Conservation (phyloP, 2,888 invertebrate species). For the Hetaerina titia region DNA sequence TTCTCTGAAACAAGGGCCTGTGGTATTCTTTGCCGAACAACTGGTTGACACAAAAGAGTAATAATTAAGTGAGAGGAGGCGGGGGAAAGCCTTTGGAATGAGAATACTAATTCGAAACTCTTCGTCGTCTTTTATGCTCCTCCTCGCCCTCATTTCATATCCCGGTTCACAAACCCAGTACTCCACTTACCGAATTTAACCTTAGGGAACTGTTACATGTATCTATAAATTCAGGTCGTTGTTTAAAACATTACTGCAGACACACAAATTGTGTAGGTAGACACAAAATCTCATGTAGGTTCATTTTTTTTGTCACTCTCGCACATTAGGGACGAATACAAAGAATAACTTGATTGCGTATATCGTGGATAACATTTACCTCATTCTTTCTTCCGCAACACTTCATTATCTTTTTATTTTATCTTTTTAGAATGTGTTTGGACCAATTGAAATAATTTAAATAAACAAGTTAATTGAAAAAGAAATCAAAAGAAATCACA, state of each 20-base stretch:
- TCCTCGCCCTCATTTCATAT: not conserved
- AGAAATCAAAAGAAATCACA: no score
- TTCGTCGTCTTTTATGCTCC: not conserved
- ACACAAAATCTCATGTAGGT: no score
- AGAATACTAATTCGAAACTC: conserved; percentile 10
- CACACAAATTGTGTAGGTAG: no score
- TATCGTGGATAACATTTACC: no score
- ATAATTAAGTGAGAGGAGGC: conserved; percentile 12
- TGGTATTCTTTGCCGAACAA: not conserved
- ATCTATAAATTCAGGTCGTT: not conserved
- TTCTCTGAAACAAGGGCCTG: not conserved
- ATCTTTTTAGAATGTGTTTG: no score
- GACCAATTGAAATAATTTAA: no score
- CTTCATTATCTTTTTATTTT: no score
- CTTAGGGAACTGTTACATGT: not conserved
- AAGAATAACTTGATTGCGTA: no score
- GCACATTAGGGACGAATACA: no score
- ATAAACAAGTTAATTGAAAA: no score
- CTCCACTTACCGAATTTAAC: not conserved
- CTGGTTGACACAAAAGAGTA: conserved; percentile 53
- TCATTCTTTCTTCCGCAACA: no score
- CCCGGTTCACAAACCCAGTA: not conserved
- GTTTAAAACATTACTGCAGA: not conserved
- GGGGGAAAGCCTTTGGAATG: conserved; percentile 33
- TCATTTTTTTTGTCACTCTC: no score